Base-by-base conservation (phyloP, 2,888 invertebrate genomes). In the Hyalella azteca region DNA sequence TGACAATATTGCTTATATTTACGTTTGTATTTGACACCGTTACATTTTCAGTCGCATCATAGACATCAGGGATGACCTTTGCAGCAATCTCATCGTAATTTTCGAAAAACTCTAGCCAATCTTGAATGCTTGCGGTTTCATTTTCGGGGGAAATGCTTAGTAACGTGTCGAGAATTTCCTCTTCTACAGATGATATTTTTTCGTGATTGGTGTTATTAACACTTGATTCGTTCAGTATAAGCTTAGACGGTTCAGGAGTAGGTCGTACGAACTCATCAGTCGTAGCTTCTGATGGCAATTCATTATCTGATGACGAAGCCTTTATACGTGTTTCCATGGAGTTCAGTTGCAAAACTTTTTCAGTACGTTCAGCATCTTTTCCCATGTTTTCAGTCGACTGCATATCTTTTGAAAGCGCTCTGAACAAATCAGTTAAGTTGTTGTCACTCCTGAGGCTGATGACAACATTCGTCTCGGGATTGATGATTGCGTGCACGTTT, bases 61-160 rank as follows among this genome's bases (percentile, higher is more conserved):
- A 66, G 19, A 29, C 32, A 36, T 66, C 66, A 19, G 66, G 66
- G 2, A 39, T 32, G 0, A 66, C 39, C 1, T 32, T 39, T 19
- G 39, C 19, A 66, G 36, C 39, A 32, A 66, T 15, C 36, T 66
- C 66, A 19, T 66, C 66, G 36, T 66, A 66, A 36, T 36, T 66
- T 36, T 66, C 36, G 19, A 66, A 66, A 15, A 66, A 66, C 2
- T 66, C 66, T n/a, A 66, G 36, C 66, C 66, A 66, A 36, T 66
- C 66, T 66, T 66, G 66, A 36, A 66, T 66, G 29, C 66, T 66
- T 19, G 66, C 66, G n/a, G 66, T 66, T 0, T 36, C 66, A 13
- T 66, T 66, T 22, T 66, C 66, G 29, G 66, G 9, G 19, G 22
- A 7, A 11, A 11, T 29, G 36, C 19, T 66, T 39, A 66, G 32